Base-by-base conservation (phyloP, 2,797 vertebrate species). In the Rhynchonycteris naso region DNA sequence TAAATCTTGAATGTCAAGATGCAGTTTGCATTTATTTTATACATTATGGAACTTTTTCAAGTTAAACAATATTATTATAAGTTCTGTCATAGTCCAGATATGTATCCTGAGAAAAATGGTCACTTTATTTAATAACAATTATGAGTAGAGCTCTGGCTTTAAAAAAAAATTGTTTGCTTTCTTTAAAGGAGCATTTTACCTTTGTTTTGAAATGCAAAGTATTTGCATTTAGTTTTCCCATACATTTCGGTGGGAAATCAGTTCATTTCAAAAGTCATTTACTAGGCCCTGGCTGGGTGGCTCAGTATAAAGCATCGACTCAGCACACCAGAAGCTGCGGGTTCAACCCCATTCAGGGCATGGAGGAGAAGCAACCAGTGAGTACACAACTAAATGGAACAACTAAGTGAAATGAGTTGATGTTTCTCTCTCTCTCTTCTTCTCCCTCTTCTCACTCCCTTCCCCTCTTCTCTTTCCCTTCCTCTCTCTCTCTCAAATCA, bases 1-100 rank as follows among this genome's bases (percentile, higher is more conserved):
- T 66, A 71, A 88, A 74, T 24, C 21, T 58, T 80, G 74, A 92
- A 81, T 94, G 89, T 94, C 75, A 90, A 69, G 76, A 79, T 74
- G 79, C 8, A 52, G 10, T n/a, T 74, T 90, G 63, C 65, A 65
- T 90, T 88, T 91, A 74, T 74, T 74, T 85, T 81, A 63, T 65
- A 56, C 2, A 47, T 75, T 74, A 83, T 15, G 13, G 33, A 74
- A 47, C 8, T 65, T 72, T 78, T 78, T 89, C 14, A 91, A 33
- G 13, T 54, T 76, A 65, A 87, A 58, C 19, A 87, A 11, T 80
- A 56, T 50, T 82, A 28, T 61, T 4, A 69, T 72, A 43, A 65
- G 1, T n/a, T 76, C 61, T 61, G 4, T 24, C 4, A 43, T 78
- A 68, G 88, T 24, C 8, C 22, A 79, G 38, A 81, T 83, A 72